These are phyloP conservation scores for Steinernema carpocapsae DNA, from an alignment of 2,888 invertebrate species.

Conservation along the genomic window DNA sequence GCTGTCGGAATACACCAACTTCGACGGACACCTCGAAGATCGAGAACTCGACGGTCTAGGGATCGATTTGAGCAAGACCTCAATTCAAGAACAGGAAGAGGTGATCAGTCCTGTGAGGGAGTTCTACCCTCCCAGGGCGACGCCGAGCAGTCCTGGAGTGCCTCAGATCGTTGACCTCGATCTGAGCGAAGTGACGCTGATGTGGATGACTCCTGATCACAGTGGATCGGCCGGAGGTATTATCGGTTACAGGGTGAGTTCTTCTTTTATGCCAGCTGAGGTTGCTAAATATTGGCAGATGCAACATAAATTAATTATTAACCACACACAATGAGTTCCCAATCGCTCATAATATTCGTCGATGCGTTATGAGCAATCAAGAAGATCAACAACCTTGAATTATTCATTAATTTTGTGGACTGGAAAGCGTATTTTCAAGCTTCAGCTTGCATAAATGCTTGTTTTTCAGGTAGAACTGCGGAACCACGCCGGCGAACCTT, in stretches of 20 bases:
- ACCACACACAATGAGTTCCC: too few relatives aligned
- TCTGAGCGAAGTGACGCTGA: conserved; percentile 61
- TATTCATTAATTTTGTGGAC: not conserved
- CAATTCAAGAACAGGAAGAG: conserved; percentile 49
- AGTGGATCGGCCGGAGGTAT: conserved; percentile 53
- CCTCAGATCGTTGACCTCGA: conserved; percentile 62
- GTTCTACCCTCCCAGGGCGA: conserved; percentile 36
- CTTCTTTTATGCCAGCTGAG: too few relatives aligned
- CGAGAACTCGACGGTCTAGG: conserved; percentile 42
- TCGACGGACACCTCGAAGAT: conserved; percentile 20
- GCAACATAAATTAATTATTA: too few relatives aligned
- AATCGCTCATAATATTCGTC: too few relatives aligned
- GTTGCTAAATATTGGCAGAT: too few relatives aligned
- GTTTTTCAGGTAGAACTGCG: conserved; percentile 61
- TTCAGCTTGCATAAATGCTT: too few relatives aligned
- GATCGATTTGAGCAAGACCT: conserved; percentile 50
- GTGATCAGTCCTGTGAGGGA: conserved; percentile 34
- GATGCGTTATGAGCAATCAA: too few relatives aligned
- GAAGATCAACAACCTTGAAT: not conserved
- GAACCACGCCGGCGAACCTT: conserved; percentile 60
- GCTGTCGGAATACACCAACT: conserved; percentile 6
- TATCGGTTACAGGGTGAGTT: conserved; percentile 64
- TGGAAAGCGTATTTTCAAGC: too few relatives aligned
- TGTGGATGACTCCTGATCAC: conserved; percentile 62
- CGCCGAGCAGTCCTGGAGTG: conserved; percentile 61